These are phyloP conservation scores for Anoplopoma fimbria DNA, from an alignment of 2,113 vertebrate genomes.

Conservation along the genomic window DNA sequence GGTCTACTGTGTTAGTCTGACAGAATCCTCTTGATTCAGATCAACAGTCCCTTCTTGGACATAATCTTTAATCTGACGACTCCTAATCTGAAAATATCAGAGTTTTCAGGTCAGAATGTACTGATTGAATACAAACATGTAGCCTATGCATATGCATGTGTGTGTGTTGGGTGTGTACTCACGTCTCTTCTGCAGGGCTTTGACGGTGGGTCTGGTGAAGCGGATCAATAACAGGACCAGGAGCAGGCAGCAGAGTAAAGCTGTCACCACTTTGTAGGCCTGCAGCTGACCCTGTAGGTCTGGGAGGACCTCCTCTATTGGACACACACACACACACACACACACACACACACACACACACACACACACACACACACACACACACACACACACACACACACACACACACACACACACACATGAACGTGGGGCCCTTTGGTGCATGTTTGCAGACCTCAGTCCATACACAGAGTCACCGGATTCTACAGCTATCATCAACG, in stretches of 20 bases:
- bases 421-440: neutral
- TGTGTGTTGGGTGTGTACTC: conserved; percentile 56
- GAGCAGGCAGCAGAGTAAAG: conserved; percentile 68
- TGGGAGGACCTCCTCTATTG: neutral
- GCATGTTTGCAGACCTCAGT: too few species aligned
- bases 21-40: conserved; percentile 20
- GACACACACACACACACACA: conserved; percentile 23
- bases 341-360: conserved; percentile 11
- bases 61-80: conserved; percentile 38
- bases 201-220: conserved; percentile 68
- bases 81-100: conserved; percentile 48
- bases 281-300: conserved; percentile 43
- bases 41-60: conserved; percentile 9
- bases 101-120: conserved; percentile 29
- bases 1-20: neutral
- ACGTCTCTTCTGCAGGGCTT: conserved; percentile 77
- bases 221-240: conserved; percentile 66
- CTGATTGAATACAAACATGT: neutral
- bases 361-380: neutral
- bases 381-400: conserved; percentile 29
- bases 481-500: neutral
- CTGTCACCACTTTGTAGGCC: conserved; percentile 71
- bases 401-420: neutral
- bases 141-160: neutral
- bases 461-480: too few species aligned